phyloP scores from a whole-genome alignment of 1,140 invertebrate genomes.

The Araneus ventricosus region DNA sequence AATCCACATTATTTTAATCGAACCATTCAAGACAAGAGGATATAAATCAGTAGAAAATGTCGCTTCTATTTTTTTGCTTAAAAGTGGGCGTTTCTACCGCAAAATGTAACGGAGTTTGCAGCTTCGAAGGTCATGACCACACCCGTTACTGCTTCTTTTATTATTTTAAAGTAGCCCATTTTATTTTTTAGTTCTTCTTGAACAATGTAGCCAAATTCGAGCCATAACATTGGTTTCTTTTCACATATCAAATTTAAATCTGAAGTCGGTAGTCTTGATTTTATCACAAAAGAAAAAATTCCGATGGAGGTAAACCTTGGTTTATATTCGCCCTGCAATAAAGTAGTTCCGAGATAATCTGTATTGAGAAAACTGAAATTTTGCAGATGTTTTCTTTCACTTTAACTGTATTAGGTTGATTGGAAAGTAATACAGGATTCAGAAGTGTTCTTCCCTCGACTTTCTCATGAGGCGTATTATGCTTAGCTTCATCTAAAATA shows the following conservation, averaged over 20 bases:
- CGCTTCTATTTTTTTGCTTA: not conserved
- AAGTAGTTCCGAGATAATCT: not conserved
- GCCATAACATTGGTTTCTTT: not conserved
- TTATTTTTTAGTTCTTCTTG: not conserved
- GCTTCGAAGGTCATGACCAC: constrained; percentile 30
- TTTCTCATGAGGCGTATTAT: too few species aligned
- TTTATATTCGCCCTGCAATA: not conserved
- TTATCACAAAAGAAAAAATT: not conserved
- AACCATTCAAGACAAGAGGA: not conserved
- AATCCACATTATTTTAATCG: not conserved
- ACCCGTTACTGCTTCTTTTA: not conserved
- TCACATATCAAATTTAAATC: not conserved
- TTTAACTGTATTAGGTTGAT: too few species aligned
- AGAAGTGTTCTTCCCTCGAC: too few species aligned
- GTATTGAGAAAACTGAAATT: too few species aligned
- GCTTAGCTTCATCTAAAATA: too few species aligned
- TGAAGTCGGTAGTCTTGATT: not conserved
- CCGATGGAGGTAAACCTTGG: not conserved
- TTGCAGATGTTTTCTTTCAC: too few species aligned
- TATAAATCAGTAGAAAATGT: not conserved
- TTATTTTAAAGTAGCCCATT: not conserved
- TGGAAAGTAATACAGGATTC: too few species aligned
- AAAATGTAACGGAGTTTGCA: constrained; percentile 37
- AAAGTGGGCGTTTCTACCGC: not conserved
- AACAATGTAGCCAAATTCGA: not conserved